phyloP scores from a whole-genome alignment of 2,113 vertebrate genomes.

The Ranitomeya variabilis region DNA sequence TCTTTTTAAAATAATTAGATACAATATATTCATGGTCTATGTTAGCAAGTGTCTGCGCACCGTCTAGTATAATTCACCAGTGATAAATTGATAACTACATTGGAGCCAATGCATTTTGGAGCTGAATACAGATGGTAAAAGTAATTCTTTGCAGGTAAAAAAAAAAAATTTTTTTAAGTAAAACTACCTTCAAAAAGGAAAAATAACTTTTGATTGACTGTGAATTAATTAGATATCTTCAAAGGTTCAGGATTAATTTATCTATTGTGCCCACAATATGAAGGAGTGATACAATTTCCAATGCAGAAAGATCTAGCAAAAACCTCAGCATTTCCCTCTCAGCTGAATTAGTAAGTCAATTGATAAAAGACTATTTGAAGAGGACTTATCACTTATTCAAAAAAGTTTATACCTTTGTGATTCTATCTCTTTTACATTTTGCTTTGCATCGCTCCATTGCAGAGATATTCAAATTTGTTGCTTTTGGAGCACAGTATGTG shows the following conservation, averaged over 20 bases:
- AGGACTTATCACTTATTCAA: too few species aligned
- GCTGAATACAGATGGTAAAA: constrained; percentile 13
- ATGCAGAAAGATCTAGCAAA: constrained; percentile 13
- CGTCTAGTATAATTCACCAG: constrained; percentile 27
- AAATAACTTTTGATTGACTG: constrained; percentile 1
- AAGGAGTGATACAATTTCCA: constrained; percentile 33
- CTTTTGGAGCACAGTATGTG: too few species aligned
- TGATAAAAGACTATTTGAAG: constrained; percentile 41
- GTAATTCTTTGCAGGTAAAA: constrained; percentile 1
- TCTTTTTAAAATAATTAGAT: constrained; percentile 24
- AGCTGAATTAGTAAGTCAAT: neutral
- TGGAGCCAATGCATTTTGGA: neutral
- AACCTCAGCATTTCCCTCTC: constrained; percentile 10
- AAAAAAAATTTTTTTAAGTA: neutral
- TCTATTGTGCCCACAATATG: constrained; percentile 5
- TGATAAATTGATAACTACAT: constrained; percentile 38
- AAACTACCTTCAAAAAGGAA: neutral
- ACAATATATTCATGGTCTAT: constrained; percentile 22
- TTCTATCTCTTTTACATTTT: too few species aligned
- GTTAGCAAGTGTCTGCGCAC: constrained; percentile 23
- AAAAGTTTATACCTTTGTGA: too few species aligned
- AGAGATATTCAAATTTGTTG: too few species aligned
- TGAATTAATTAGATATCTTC: constrained; percentile 46
- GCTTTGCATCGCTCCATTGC: too few species aligned
- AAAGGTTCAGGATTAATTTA: constrained; percentile 22